Conservation (phyloP, 1,140 invertebrate genomes). For the Cotesia chilonis region DNA sequence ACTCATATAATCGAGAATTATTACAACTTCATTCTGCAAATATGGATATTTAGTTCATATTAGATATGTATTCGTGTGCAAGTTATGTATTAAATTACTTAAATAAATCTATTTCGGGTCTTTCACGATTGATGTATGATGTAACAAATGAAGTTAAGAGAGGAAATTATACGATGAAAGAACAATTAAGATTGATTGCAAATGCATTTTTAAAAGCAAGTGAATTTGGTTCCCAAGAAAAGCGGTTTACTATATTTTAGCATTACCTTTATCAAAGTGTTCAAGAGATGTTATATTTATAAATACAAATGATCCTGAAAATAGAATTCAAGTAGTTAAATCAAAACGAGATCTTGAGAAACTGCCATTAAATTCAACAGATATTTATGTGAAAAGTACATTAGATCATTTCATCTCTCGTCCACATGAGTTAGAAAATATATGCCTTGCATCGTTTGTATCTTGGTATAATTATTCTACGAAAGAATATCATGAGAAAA, state of each 20-base stretch:
- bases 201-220: constrained; percentile 7
- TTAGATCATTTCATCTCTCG: constrained; percentile 27
- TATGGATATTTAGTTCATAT: no score
- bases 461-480: constrained; percentile 13
- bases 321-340: constrained; percentile 29
- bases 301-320: constrained; percentile 27
- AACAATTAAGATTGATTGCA: no score
- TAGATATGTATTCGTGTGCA: no score
- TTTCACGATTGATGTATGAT: no score
- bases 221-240: constrained; percentile 45
- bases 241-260: constrained; percentile 46
- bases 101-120: no score
- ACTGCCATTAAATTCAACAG: constrained; percentile 18
- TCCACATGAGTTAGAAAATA: constrained; percentile 8
- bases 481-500: constrained; percentile 1
- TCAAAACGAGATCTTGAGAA: constrained; percentile 16
- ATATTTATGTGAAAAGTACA: constrained; percentile 33
- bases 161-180: no score
- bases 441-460: constrained; percentile 33
- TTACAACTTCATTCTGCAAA: no score
- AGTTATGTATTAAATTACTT: no score
- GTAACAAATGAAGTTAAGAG: no score
- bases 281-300: constrained; percentile 16
- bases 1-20: no score
- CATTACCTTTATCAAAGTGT: constrained; percentile 39